Conservation (phyloP, 2,888 invertebrate species). For the Escarpia spicata region DNA sequence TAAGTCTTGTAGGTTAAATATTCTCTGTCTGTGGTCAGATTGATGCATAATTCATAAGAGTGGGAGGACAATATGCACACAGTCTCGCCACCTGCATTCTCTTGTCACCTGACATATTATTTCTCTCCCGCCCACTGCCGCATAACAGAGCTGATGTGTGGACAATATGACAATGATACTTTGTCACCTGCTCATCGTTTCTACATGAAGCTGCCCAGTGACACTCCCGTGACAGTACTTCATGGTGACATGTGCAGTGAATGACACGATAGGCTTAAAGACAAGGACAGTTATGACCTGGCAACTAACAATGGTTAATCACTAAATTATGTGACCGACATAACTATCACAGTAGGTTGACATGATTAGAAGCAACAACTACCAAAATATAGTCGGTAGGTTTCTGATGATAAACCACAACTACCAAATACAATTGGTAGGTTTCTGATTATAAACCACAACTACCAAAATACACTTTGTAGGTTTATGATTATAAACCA, state of each 20-base stretch:
- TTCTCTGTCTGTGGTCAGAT: background rate
- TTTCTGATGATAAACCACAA: background rate
- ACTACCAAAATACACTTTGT: background rate
- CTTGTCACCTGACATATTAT: background rate
- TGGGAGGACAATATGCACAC: background rate
- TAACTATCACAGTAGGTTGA: background rate
- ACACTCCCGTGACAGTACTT: background rate
- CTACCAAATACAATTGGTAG: background rate
- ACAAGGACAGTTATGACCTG: background rate
- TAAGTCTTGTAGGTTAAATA: background rate
- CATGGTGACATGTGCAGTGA: too few relatives aligned
- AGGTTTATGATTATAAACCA: background rate
- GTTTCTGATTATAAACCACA: background rate
- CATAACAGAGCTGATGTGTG: background rate
- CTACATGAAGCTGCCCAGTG: background rate
- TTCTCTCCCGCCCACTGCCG: background rate
- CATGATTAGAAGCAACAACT: too few relatives aligned
- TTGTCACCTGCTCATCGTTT: background rate
- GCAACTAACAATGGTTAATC: background rate
- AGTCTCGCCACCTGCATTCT: background rate
- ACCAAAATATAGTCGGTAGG: background rate
- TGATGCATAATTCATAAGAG: background rate
- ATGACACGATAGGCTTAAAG: background rate
- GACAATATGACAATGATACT: background rate
- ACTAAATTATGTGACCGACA: background rate